Conservation (phyloP, 2,888 invertebrate species). For the Pammene aurita region DNA sequence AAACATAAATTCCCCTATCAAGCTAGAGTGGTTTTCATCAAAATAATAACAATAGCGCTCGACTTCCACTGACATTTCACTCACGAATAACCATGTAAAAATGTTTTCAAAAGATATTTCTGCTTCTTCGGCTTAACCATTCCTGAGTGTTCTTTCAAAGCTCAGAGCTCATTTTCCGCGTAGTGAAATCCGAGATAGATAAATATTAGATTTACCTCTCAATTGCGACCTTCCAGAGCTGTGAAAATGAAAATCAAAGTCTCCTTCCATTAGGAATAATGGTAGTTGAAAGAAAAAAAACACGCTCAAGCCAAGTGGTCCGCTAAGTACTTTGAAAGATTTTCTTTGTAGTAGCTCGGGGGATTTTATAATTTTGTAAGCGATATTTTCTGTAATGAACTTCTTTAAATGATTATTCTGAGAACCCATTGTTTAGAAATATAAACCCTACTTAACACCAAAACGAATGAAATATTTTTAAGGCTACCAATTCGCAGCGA, state of each 20-base stretch:
- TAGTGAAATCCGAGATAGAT: constrained; percentile 14
- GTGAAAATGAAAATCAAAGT: constrained; percentile 41
- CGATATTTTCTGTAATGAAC: constrained; percentile 31
- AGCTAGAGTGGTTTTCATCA: too few species aligned
- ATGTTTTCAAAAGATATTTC: constrained; percentile 19
- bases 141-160: constrained; percentile 12
- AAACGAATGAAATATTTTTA: background rate
- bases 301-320: constrained; percentile 37
- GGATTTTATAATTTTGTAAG: constrained; percentile 37
- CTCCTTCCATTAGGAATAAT: constrained; percentile 41
- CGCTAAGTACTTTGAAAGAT: constrained; percentile 42
- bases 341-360: constrained; percentile 38
- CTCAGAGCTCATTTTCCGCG: constrained; percentile 21
- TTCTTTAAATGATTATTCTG: constrained; percentile 28
- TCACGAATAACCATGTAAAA: background rate
- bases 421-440: constrained; percentile 26
- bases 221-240: constrained; percentile 25
- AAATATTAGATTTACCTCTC: constrained; percentile 36
- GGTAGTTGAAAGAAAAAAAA: constrained; percentile 40
- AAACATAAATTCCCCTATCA: too few species aligned
- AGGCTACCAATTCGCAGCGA: too few species aligned
- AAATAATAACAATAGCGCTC: too few species aligned
- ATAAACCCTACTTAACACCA: background rate
- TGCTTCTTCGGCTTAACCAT: constrained; percentile 8
- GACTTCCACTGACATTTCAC: too few species aligned